These are phyloP conservation scores for Drosophila obscura DNA, from an alignment of 1,140 invertebrate genomes.

Conservation along the genomic window DNA sequence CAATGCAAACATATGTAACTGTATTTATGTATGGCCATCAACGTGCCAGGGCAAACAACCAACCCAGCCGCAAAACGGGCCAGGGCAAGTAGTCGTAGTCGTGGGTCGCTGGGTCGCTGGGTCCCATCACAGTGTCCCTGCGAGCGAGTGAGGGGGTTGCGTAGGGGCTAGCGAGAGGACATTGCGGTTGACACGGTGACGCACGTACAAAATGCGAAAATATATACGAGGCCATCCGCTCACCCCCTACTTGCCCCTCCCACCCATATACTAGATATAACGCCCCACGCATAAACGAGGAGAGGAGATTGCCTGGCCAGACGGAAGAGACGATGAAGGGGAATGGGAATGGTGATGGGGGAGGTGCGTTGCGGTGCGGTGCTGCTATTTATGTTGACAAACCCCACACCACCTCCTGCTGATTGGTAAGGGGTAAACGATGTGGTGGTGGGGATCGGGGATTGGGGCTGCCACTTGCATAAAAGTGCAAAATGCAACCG, in stretches of 20 bases:
- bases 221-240: constrained; percentile 59
- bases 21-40: constrained; percentile 79
- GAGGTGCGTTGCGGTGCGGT: no score
- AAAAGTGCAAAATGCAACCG: constrained; percentile 57
- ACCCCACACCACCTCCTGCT: constrained; percentile 6
- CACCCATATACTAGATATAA: constrained; percentile 6
- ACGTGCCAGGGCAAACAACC: constrained; percentile 61
- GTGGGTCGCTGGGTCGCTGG: neutral
- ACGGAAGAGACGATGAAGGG: neutral
- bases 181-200: constrained; percentile 74
- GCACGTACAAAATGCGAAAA: constrained; percentile 76
- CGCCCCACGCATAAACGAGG: constrained; percentile 12
- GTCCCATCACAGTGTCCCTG: neutral
- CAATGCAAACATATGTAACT: constrained; percentile 69
- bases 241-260: neutral
- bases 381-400: constrained; percentile 64
- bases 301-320: constrained; percentile 26
- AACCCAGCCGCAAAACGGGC: constrained; percentile 50
- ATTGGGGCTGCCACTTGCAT: no score
- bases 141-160: no score
- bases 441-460: no score
- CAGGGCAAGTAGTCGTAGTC: constrained; percentile 33
- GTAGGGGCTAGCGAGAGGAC: constrained; percentile 7
- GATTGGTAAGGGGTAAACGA: no score
- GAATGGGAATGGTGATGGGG: neutral